Evolutionary conservation across 2,797 vertebrate genomes (phyloP), one percentile per base, ranked within the genome.

Genomic region (Macrochelys suwanniensis): DNA sequence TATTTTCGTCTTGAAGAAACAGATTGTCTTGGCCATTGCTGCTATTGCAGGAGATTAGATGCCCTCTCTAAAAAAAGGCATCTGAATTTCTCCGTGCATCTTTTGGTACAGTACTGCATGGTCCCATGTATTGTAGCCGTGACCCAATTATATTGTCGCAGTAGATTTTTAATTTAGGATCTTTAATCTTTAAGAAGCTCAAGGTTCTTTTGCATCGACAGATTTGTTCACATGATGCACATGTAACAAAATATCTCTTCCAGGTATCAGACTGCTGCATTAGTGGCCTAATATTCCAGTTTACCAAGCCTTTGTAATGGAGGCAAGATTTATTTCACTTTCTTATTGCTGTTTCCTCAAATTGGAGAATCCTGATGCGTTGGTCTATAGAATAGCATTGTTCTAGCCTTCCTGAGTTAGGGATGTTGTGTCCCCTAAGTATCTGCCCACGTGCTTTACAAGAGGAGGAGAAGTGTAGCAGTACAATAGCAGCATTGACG

Each of bases 151-250:
- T 85, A 83, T 42, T 89, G 49, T 42, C 53, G 95, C 96, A 97
- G 95, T 96, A 91, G 81, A 92, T 92, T 94, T 97, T 98, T 99
- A 98, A 98, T 98, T 99, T 98, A 98, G 98, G 98, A 98, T 94
- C 97, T 98, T 96, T 98, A 98, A 98, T 98, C 98, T 98, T 95
- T 98, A 98, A 98, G 97, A 97, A 98, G 98, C 98, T 99, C 98
- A 98, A 77, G 87, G 95, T 89, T 42, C 80, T 88, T 83, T n/a
- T 0, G 1, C 89, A 50, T 77, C 13, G 6, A 47, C 81, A n/a
- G 87, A 25, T n/a, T 8, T 1, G 21, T 51, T 88, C 65, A 23
- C 26, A 1, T 9, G 0, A 71, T 45, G 54, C 50, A 28, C 1
- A 0, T 42, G 15, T 47, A 57, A 11, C n/a, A 79, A 23, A 90